Percentiles rank a stretch among this genome's conserved stretches.
Conservation (phyloP, 2,797 vertebrate species). For the Hypotaenidia okinawae region DNA sequence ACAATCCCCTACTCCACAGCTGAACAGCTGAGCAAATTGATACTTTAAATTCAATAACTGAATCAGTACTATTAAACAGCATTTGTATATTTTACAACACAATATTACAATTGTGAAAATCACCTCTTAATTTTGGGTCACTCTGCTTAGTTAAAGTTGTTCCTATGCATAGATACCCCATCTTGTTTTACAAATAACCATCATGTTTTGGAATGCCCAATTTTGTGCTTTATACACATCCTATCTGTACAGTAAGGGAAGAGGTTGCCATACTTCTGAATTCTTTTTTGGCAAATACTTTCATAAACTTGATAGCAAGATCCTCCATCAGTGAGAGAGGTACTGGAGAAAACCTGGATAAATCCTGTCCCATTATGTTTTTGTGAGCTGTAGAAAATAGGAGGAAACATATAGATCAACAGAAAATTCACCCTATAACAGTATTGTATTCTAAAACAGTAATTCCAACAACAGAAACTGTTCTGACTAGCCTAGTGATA, state of each 20-base stretch:
- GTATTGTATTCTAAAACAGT: not conserved
- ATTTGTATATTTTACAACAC: not conserved
- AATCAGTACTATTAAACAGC: not conserved
- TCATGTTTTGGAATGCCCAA: not conserved
- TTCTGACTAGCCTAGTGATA: not conserved
- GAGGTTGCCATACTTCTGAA: not conserved
- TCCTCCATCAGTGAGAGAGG: not conserved
- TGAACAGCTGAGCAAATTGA: not conserved
- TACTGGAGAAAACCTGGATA: not conserved
- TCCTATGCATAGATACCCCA: not conserved
- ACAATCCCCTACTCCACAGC: not conserved
- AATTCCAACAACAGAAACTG: not conserved
- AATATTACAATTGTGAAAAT: not conserved
- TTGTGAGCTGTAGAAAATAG: not conserved
- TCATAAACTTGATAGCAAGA: slow-evolving; percentile 13
- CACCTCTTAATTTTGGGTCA: slow-evolving; percentile 7
- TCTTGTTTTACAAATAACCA: not conserved
- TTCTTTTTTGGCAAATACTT: not conserved
- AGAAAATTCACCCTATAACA: slow-evolving; percentile 55
- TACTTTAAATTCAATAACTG: slow-evolving; percentile 27
- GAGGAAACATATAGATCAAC: slow-evolving; percentile 47
- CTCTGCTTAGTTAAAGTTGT: not conserved
- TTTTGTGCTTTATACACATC: slow-evolving; percentile 8
- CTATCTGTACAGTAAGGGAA: not conserved
- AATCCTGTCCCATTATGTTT: not conserved